Evolutionary conservation across 2,888 invertebrate genomes (phyloP).

Genomic region (Exephanes ischioxanthus): DNA sequence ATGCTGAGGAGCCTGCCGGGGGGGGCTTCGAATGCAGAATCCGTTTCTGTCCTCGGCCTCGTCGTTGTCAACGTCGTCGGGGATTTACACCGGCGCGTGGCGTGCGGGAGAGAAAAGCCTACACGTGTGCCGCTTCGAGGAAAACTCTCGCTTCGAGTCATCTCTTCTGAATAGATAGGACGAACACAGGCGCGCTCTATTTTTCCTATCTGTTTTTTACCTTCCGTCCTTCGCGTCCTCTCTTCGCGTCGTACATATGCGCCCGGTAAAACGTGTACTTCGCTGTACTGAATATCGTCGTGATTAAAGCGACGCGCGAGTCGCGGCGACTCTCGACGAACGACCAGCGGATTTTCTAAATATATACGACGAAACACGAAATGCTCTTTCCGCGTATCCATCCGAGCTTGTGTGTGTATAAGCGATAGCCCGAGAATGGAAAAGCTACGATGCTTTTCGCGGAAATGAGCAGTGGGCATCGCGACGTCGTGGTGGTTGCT

Average conservation of each 20-base stretch:
- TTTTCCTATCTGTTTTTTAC: conserved; percentile 3
- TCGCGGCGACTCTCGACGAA: conserved; percentile 40
- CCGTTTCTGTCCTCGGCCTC: conserved; percentile 26
- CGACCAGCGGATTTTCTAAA: conserved; percentile 74
- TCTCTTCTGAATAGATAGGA: conserved; percentile 48
- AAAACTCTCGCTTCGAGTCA: conserved; percentile 49
- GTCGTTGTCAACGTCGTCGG: conserved; percentile 48
- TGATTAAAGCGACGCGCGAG: conserved; percentile 74
- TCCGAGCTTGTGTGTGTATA: conserved; percentile 6
- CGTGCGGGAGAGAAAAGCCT: conserved; percentile 6
- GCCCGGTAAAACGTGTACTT: conserved; percentile 23
- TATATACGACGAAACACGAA: conserved; percentile 70
- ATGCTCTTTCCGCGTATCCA: conserved; percentile 60
- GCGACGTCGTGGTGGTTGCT: not conserved
- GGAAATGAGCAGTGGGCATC: conserved; percentile 43
- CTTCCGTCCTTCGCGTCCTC: not conserved
- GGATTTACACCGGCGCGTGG: conserved; percentile 35
- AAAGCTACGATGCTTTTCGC: conserved; percentile 67
- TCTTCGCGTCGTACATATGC: not conserved
- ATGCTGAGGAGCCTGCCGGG: conserved; percentile 8
- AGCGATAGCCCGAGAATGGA: conserved; percentile 69
- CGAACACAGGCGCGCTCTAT: conserved; percentile 23
- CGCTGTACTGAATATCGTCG: conserved; percentile 62
- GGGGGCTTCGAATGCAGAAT: conserved; percentile 38
- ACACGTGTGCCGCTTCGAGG: conserved; percentile 49